These are phyloP conservation scores for Crypturellus undulatus DNA, from an alignment of 2,113 vertebrate species.

Conservation along the genomic window DNA sequence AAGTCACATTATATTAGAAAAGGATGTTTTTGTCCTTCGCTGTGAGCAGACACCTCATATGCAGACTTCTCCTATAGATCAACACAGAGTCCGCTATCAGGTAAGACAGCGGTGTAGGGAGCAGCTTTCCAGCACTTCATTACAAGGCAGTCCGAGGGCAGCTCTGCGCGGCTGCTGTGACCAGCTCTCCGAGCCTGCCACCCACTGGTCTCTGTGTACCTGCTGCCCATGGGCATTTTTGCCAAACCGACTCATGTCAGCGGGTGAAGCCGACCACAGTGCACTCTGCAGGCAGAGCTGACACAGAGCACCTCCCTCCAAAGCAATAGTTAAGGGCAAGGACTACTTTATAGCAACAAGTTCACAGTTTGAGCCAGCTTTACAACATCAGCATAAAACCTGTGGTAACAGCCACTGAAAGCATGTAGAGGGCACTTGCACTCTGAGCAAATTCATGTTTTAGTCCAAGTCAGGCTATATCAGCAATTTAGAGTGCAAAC, in stretches of 20 bases:
- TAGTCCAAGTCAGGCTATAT: neutral
- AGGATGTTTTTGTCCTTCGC: neutral
- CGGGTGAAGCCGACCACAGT: neutral
- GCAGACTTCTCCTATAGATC: neutral
- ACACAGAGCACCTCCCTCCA: neutral
- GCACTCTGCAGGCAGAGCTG: slow-evolving; percentile 12
- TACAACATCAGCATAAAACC: neutral
- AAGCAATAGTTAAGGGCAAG: neutral
- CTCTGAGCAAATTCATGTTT: neutral
- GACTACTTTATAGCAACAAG: neutral
- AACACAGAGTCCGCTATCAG: neutral
- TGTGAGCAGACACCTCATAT: neutral
- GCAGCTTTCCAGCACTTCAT: neutral
- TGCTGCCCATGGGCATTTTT: neutral
- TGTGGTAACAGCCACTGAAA: neutral
- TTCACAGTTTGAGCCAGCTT: neutral
- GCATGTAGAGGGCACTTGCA: neutral
- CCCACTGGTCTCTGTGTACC: slow-evolving; percentile 13
- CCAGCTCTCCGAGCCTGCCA: slow-evolving; percentile 27
- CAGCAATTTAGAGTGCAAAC: neutral
- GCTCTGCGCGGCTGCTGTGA: rapidly evolving
- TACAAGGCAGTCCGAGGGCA: neutral
- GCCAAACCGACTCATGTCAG: neutral
- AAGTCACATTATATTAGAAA: neutral
- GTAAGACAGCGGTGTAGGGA: neutral